A percentile compares a stretch with the other conserved stretches of the same genome.
These are phyloP conservation scores for Xestia c-nigrum DNA, from an alignment of 2,888 invertebrate genomes.

Conservation along the genomic window DNA sequence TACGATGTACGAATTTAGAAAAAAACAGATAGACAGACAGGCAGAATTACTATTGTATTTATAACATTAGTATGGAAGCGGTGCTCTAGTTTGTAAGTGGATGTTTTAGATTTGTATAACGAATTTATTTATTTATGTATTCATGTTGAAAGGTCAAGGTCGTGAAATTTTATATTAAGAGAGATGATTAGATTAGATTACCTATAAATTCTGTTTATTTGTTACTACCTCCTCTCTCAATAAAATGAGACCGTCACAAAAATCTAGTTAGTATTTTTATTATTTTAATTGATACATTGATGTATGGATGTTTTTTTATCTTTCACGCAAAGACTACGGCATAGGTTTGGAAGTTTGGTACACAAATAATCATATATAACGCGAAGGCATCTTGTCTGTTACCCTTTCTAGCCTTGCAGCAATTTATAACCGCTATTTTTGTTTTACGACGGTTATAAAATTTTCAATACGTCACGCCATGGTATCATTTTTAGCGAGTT, in stretches of 20 bases:
- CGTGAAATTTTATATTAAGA: not conserved
- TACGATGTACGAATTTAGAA: not conserved
- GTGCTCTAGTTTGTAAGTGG: not conserved
- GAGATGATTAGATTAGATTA: no score
- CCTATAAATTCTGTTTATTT: not conserved
- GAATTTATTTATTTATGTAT: not conserved
- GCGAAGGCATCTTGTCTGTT: not conserved
- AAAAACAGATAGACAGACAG: not conserved
- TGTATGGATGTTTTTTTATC: no score
- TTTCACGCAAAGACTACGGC: no score
- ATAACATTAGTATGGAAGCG: not conserved
- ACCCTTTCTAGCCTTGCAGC: not conserved
- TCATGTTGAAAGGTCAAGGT: not conserved
- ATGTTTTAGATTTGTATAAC: not conserved
- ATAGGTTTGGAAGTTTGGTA: no score
- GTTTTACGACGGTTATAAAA: no score
- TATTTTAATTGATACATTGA: not conserved
- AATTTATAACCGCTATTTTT: no score
- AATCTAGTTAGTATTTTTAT: not conserved
- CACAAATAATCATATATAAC: not conserved
- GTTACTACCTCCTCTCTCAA: not conserved
- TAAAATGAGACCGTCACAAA: not conserved
- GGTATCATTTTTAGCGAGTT: no score
- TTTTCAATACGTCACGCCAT: no score
- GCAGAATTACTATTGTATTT: not conserved